These are phyloP conservation scores for Ptychodera flava DNA, from an alignment of 35 echinoderm and acorn worm species.

Conservation along the genomic window DNA sequence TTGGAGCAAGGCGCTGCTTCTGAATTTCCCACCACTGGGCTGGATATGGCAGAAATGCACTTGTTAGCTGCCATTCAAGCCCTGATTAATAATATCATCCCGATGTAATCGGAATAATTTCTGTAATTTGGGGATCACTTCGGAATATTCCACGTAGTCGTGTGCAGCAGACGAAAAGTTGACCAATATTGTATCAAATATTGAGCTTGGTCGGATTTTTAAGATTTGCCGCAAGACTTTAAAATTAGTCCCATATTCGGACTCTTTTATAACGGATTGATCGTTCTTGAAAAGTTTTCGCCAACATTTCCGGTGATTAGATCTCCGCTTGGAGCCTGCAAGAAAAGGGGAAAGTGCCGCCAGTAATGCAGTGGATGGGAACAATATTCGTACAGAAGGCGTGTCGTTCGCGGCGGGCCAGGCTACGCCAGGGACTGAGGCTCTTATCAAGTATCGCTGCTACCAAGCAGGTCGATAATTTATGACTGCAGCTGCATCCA, in stretches of 20 bases:
- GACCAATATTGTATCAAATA: neutral
- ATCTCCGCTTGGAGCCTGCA: neutral
- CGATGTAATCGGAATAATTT: neutral
- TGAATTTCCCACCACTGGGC: neutral
- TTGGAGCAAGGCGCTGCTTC: neutral
- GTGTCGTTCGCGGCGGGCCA: neutral
- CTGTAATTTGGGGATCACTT: neutral
- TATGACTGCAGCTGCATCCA: constrained; percentile 26
- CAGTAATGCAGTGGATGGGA: neutral
- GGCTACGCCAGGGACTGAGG: neutral
- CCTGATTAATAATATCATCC: neutral
- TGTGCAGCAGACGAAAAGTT: neutral
- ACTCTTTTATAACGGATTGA: neutral
- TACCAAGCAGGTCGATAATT: constrained; percentile 14
- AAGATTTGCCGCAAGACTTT: neutral
- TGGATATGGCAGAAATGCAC: neutral
- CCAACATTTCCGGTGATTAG: neutral
- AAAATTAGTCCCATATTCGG: neutral
- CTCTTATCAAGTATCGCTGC: neutral
- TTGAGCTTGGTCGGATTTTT: neutral
- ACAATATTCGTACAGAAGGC: neutral
- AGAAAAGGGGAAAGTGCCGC: neutral
- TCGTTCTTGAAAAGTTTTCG: neutral
- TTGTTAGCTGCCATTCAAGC: neutral
- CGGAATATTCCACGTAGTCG: neutral